Percentiles rank a stretch among this genome's conserved stretches.
Conservation (phyloP, 2,113 vertebrate species). For the Lipotes vexillifer region DNA sequence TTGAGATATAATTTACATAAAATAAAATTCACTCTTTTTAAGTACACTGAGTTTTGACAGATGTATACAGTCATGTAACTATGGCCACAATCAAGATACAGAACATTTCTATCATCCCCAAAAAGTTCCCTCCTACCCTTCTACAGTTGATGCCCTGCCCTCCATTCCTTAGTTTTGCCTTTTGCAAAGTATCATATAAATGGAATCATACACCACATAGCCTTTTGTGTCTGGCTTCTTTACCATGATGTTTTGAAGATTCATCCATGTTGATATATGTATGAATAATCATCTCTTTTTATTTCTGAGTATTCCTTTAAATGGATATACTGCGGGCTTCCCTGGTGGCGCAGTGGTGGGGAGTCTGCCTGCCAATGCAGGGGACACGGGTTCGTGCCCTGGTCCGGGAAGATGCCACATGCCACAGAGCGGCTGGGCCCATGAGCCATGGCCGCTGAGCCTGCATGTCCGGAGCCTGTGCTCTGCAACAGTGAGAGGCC, state of each 20-base stretch:
- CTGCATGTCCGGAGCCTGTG: too few relatives aligned
- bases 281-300: neutral
- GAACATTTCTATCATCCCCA: neutral
- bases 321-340: neutral
- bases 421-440: too few relatives aligned
- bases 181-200: neutral
- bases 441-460: too few relatives aligned
- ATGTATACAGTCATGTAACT: neutral
- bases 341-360: too few relatives aligned
- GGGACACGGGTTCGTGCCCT: too few relatives aligned
- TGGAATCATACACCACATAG: neutral
- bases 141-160: neutral
- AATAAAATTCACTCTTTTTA: slow-evolving; percentile 25
- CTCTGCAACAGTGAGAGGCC: too few relatives aligned
- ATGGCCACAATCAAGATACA: neutral
- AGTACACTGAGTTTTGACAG: neutral
- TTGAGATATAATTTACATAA: neutral
- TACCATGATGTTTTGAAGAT: neutral
- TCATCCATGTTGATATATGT: neutral
- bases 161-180: neutral
- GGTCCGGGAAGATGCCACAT: too few relatives aligned
- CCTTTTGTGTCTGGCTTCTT: neutral
- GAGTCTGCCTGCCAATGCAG: too few relatives aligned
- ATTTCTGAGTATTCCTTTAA: neutral
- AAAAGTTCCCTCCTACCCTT: neutral